These are phyloP conservation scores for Dusona sp. DNA, from an alignment of 2,888 invertebrate genomes.

Conservation along the genomic window DNA sequence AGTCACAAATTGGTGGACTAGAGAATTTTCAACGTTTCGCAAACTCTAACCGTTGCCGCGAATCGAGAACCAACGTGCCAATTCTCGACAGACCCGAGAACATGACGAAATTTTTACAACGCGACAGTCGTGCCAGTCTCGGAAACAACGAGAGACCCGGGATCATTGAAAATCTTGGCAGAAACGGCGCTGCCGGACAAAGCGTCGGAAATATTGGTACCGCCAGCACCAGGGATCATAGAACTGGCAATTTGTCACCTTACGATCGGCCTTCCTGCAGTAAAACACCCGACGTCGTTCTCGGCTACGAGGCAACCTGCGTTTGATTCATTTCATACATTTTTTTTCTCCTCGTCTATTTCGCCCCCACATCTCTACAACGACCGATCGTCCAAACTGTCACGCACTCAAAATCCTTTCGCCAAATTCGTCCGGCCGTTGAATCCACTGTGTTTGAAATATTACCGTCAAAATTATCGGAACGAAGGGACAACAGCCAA, in stretches of 20 bases:
- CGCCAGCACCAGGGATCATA: constrained; percentile 27
- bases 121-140: constrained; percentile 65
- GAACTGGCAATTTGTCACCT: constrained; percentile 60
- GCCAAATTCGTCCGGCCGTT: background rate
- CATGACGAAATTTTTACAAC: constrained; percentile 63
- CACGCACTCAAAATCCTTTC: background rate
- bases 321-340: constrained; percentile 70
- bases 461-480: background rate
- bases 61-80: constrained; percentile 62
- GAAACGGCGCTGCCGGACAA: constrained; percentile 37
- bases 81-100: constrained; percentile 72
- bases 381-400: background rate
- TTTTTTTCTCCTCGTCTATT: background rate
- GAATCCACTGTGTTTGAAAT: background rate
- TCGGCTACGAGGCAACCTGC: constrained; percentile 81
- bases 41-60: constrained; percentile 32
- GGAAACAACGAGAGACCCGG: constrained; percentile 56
- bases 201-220: constrained; percentile 58
- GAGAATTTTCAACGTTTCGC: constrained; percentile 51
- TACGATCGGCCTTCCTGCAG: constrained; percentile 80
- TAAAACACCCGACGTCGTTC: constrained; percentile 77
- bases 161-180: constrained; percentile 55
- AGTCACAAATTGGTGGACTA: constrained; percentile 34
- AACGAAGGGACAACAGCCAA: background rate
- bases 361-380: background rate